These are phyloP conservation scores for Hermetia illucens DNA, from an alignment of 1,140 invertebrate genomes.

Conservation along the genomic window DNA sequence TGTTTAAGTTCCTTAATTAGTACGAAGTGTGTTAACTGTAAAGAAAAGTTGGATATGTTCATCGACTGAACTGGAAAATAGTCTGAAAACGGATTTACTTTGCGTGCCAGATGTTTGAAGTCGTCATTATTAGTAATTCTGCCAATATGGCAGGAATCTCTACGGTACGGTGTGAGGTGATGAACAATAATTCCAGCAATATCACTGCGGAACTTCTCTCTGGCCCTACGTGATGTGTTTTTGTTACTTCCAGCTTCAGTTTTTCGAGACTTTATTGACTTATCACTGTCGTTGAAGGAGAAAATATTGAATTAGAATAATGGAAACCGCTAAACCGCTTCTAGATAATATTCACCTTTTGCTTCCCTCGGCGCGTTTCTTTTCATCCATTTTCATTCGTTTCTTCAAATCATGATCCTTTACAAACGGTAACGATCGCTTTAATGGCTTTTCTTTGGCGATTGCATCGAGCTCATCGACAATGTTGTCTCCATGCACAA, in stretches of 20 bases:
- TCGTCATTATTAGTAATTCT: constrained; percentile 80
- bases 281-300: too few relatives aligned
- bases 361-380: constrained; percentile 8
- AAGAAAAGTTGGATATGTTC: constrained; percentile 15
- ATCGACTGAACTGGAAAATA: neutral
- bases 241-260: too few relatives aligned
- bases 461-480: constrained; percentile 19
- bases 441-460: constrained; percentile 6
- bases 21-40: constrained; percentile 91
- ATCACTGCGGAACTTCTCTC: constrained; percentile 74
- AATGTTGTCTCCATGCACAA: constrained; percentile 24
- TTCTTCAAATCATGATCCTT: neutral
- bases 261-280: too few relatives aligned
- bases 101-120: constrained; percentile 90
- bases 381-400: constrained; percentile 7
- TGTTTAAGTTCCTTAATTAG: constrained; percentile 92
- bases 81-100: constrained; percentile 43
- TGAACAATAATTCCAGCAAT: constrained; percentile 85
- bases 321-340: too few relatives aligned
- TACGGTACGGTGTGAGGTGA: constrained; percentile 79
- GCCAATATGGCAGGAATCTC: constrained; percentile 60
- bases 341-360: too few relatives aligned
- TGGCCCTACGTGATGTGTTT: constrained; percentile 24
- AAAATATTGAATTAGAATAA: too few relatives aligned
- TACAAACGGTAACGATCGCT: constrained; percentile 6